These are phyloP conservation scores for Nothura maculosa DNA, from an alignment of 2,797 vertebrate genomes.

Conservation along the genomic window DNA sequence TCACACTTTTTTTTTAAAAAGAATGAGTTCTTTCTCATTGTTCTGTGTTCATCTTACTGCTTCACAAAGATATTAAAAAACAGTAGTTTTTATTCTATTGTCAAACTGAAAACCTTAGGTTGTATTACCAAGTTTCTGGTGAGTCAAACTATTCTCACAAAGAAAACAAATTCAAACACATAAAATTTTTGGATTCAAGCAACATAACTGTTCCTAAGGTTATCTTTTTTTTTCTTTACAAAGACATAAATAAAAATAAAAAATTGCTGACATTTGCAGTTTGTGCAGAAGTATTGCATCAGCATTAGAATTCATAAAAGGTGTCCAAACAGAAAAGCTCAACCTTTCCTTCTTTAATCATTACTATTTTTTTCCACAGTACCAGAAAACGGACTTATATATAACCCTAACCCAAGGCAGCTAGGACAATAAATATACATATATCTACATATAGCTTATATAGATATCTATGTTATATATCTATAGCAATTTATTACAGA, in stretches of 20 bases:
- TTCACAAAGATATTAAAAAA: neutral
- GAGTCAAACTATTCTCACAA: neutral
- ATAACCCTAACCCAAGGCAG: neutral
- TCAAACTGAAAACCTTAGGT: constrained; percentile 6
- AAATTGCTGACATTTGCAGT: neutral
- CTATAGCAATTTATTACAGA: neutral
- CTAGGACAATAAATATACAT: neutral
- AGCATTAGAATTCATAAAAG: neutral
- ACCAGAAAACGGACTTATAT: neutral
- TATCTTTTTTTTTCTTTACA: neutral
- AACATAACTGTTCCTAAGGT: neutral
- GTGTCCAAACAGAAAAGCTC: neutral
- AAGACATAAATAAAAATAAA: neutral
- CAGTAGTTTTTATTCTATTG: constrained; percentile 12
- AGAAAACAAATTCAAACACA: constrained; percentile 13
- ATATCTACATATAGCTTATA: too few species aligned
- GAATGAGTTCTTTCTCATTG: constrained; percentile 7
- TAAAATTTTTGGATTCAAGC: neutral
- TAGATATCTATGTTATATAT: too few species aligned
- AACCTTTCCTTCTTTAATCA: neutral
- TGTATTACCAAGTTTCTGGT: neutral
- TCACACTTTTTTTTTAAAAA: neutral
- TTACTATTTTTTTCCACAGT: neutral
- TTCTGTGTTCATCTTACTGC: constrained; percentile 14
- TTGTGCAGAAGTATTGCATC: neutral